Evolutionary conservation across 2,113 vertebrate genomes (phyloP).

Genomic region (Atherinomorus stipes): DNA sequence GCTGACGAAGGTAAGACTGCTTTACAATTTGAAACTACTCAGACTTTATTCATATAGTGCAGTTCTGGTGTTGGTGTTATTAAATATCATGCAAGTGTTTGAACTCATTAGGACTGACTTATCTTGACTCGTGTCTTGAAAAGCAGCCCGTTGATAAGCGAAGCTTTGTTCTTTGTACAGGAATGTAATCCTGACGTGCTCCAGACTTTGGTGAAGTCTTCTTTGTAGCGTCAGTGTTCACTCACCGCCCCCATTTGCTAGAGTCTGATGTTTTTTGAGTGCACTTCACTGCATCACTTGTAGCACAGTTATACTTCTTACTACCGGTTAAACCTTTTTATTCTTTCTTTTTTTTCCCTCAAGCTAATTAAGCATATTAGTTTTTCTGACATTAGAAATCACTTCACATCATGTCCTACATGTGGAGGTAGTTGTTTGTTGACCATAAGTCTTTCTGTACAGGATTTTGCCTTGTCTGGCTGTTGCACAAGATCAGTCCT

Average conservation of each 20-base stretch:
- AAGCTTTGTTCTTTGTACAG: conserved; percentile 66
- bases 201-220: conserved; percentile 57
- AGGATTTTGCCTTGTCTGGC: conserved; percentile 26
- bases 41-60: background rate
- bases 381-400: background rate
- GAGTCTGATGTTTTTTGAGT: conserved; percentile 58
- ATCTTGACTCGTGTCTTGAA: conserved; percentile 49
- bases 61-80: background rate
- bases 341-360: too few relatives aligned
- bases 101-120: conserved; percentile 39
- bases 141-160: conserved; percentile 61
- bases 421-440: background rate
- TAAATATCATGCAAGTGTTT: conserved; percentile 17
- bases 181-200: conserved; percentile 68
- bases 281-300: conserved; percentile 31
- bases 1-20: conserved; percentile 78
- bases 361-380: background rate
- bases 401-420: background rate
- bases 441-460: background rate
- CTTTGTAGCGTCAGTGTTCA: conserved; percentile 50
- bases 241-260: conserved; percentile 36
- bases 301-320: conserved; percentile 12
- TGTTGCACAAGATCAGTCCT: conserved; percentile 49
- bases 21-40: conserved; percentile 2
- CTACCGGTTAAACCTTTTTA: background rate